Percentiles rank a stretch among this genome's conserved stretches.
These are phyloP conservation scores for Carassius gibelio DNA, from an alignment of 2,113 vertebrate genomes.

Conservation along the genomic window DNA sequence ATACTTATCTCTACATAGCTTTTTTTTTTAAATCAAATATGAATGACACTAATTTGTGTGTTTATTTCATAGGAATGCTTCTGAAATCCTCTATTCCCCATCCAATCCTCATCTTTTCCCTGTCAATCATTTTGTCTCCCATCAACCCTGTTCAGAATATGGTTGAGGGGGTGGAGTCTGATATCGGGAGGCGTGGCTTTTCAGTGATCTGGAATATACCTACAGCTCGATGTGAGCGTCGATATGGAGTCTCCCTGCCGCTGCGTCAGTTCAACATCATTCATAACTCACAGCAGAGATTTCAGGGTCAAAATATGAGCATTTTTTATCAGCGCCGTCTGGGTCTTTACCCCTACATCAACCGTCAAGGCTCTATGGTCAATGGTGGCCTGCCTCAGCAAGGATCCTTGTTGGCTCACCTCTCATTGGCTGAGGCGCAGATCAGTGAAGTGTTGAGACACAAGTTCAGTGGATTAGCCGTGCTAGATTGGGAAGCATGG, in stretches of 20 bases:
- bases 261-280: constrained; percentile 78
- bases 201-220: constrained; percentile 88
- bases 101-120: constrained; percentile 24
- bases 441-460: constrained; percentile 62
- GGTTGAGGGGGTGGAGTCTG: constrained; percentile 13
- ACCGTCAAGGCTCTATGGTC: constrained; percentile 53
- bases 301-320: constrained; percentile 83
- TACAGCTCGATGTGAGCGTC: constrained; percentile 71
- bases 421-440: constrained; percentile 65
- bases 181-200: constrained; percentile 67
- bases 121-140: constrained; percentile 22
- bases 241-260: constrained; percentile 73
- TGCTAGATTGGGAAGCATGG: constrained; percentile 94
- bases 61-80: constrained; percentile 54
- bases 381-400: constrained; percentile 86
- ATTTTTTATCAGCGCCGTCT: constrained; percentile 88
- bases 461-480: constrained; percentile 78
- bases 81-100: constrained; percentile 26
- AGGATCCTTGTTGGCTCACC: constrained; percentile 71
- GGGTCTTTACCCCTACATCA: constrained; percentile 86
- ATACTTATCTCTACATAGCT: background rate
- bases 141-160: background rate
- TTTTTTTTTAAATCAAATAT: background rate
- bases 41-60: background rate
- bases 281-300: constrained; percentile 76